Evolutionary conservation across 2,888 invertebrate species (phyloP), one percentile per base, ranked within the genome.

Genomic region (Merodon equestris): DNA sequence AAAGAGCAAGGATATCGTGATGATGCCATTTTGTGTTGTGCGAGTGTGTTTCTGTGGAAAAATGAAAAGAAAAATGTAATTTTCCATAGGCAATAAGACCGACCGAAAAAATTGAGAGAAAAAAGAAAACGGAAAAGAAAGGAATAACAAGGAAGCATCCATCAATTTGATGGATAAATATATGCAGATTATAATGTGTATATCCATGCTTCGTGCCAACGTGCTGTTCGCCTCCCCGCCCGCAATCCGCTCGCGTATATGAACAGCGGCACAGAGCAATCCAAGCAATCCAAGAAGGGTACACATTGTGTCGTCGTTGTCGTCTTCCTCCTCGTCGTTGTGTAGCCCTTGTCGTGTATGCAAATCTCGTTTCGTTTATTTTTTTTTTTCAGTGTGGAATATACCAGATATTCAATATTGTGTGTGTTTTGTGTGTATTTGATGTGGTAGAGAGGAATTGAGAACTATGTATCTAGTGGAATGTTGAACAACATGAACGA

Each of bases 121-220:
- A 42, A 72, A 40, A 18, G 27, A 44, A 36, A 13, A 1, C 2
- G 13, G 42, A 50, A 17, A 53, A 53, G 9, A 9, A 67, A 58
- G 53, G 53, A 68, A 68, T 53, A 74, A 79, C 73, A 79, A 79
- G 68, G 86, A 87, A 86, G 87, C 87, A 88, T 87, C 88, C 87
- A 87, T 88, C 87, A 88, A 87, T 87, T 87, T 87, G 87, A 87
- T 87, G 88, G 87, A 87, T 87, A 87, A 87, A 88, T 88, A 88
- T 87, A 87, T 87, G 88, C 88, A 87, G 88, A 88, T 88, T 87
- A 85, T 88, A 79, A 79, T 79, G 79, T 79, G 79, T 79, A 27
- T 27, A 79, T 70, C 79, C 73, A 70, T 72, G 27, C 3, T 27
- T 27, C 27, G 27, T 27, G 27, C 3, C 27, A 27, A 27, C 27